phyloP scores from a whole-genome alignment of 2,113 vertebrate genomes.

The Nothobranchius kuhntae region DNA sequence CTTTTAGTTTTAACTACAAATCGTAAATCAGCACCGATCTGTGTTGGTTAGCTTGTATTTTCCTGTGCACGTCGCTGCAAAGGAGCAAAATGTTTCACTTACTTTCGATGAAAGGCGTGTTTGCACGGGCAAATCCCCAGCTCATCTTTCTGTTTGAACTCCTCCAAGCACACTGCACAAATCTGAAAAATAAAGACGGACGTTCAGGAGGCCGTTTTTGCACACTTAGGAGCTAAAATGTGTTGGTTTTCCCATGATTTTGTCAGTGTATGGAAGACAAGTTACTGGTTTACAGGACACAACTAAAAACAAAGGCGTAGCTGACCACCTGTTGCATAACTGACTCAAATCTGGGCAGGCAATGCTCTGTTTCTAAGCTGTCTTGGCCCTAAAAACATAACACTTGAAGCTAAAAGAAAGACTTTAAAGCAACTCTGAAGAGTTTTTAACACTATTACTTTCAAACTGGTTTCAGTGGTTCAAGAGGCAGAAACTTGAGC shows the following conservation, averaged over 20 bases:
- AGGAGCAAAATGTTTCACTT: constrained; percentile 69
- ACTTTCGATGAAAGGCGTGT: constrained; percentile 99
- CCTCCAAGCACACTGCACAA: constrained; percentile 97
- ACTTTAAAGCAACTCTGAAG: too few relatives aligned
- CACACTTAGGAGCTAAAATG: background rate
- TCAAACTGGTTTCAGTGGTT: too few relatives aligned
- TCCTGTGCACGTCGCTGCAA: background rate
- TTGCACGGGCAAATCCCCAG: constrained; percentile 98
- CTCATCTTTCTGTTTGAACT: constrained; percentile 98
- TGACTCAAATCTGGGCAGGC: constrained; percentile 6
- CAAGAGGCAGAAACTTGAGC: too few relatives aligned
- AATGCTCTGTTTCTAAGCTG: background rate
- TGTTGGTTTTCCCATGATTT: constrained; percentile 1
- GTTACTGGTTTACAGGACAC: constrained; percentile 10
- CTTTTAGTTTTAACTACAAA: constrained; percentile 5
- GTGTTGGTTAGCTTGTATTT: background rate
- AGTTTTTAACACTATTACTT: too few relatives aligned
- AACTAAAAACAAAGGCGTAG: background rate
- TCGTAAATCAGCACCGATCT: constrained; percentile 9
- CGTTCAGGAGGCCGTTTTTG: background rate
- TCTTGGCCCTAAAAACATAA: too few relatives aligned
- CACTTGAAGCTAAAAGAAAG: too few relatives aligned
- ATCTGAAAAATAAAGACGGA: constrained; percentile 80
- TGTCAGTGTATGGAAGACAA: constrained; percentile 11
- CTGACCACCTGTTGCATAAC: constrained; percentile 32